phyloP scores from a whole-genome alignment of 2,888 invertebrate genomes.

The Drosophila bunnanda region DNA sequence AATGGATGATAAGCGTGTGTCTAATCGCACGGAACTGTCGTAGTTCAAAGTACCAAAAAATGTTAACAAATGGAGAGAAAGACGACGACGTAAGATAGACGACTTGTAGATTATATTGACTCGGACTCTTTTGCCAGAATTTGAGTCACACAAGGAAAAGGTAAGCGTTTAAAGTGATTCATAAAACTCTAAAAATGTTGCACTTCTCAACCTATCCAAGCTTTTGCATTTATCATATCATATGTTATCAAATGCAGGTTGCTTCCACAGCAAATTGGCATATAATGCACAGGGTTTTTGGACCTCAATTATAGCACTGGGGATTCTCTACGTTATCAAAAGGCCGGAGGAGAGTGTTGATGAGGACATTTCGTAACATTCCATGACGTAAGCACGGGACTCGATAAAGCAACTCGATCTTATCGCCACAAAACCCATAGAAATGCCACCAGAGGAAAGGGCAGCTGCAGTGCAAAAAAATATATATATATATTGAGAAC shows the following conservation, averaged over 20 bases:
- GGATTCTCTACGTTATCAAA: slow-evolving; percentile 42
- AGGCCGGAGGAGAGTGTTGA: background rate
- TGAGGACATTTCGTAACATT: slow-evolving; percentile 48
- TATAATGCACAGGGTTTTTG: slow-evolving; percentile 9
- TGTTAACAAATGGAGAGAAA: background rate
- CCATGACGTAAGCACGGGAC: slow-evolving; percentile 55
- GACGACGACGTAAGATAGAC: background rate
- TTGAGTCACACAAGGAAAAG: slow-evolving; percentile 1
- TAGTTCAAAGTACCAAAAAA: slow-evolving; percentile 23
- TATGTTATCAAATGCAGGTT: slow-evolving; percentile 2
- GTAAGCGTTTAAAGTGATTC: background rate
- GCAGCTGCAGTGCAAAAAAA: slow-evolving; percentile 33
- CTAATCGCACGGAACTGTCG: slow-evolving; percentile 31
- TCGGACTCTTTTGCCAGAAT: background rate
- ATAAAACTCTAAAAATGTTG: background rate
- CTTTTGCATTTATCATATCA: slow-evolving; percentile 2
- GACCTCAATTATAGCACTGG: slow-evolving; percentile 8
- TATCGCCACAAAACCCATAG: slow-evolving; percentile 51
- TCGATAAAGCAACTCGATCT: slow-evolving; percentile 53
- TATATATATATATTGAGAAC: slow-evolving; percentile 1
- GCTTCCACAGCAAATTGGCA: background rate
- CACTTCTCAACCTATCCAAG: background rate
- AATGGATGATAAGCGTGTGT: slow-evolving; percentile 29
- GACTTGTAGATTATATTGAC: no score
- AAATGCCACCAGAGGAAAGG: slow-evolving; percentile 31